A percentile compares a stretch with the other conserved stretches of the same genome.
Evolutionary conservation across 1,140 invertebrate genomes (phyloP).

Genomic region (Chrysomallon squamiferum): DNA sequence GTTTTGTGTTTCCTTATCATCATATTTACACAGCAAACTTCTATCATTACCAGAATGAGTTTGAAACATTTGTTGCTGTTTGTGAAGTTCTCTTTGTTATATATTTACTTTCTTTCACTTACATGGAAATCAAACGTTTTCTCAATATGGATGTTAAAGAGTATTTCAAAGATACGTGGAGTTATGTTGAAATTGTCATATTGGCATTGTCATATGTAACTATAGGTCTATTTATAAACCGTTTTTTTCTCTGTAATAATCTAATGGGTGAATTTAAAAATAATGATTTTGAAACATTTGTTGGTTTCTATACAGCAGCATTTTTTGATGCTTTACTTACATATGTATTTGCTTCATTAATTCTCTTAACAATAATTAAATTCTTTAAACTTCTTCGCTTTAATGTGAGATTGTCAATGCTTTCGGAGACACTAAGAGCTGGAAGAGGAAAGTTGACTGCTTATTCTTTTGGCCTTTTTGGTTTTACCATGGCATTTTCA

Average conservation of each 20-base stretch:
- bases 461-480: constrained; percentile 17
- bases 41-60: constrained; percentile 17
- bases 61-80: constrained; percentile 17
- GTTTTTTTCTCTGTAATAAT: constrained; percentile 21
- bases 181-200: constrained; percentile 27
- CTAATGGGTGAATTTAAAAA: constrained; percentile 24
- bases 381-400: constrained; percentile 34
- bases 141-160: not conserved
- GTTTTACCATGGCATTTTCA: constrained; percentile 24
- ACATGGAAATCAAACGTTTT: constrained; percentile 20
- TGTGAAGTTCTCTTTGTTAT: constrained; percentile 24
- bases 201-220: constrained; percentile 27
- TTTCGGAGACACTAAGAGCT: constrained; percentile 16
- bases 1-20: constrained; percentile 19
- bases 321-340: constrained; percentile 31
- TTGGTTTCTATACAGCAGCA: constrained; percentile 36
- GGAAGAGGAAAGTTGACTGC: constrained; percentile 14
- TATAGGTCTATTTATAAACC: constrained; percentile 34
- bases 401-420: constrained; percentile 29
- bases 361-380: constrained; percentile 35
- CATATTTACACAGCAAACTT: constrained; percentile 29
- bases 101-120: constrained; percentile 19
- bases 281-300: constrained; percentile 13
- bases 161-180: constrained; percentile 30
- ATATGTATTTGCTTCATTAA: constrained; percentile 30